Evolutionary conservation across 2,797 vertebrate genomes (phyloP).

Genomic region (Falco biarmicus): DNA sequence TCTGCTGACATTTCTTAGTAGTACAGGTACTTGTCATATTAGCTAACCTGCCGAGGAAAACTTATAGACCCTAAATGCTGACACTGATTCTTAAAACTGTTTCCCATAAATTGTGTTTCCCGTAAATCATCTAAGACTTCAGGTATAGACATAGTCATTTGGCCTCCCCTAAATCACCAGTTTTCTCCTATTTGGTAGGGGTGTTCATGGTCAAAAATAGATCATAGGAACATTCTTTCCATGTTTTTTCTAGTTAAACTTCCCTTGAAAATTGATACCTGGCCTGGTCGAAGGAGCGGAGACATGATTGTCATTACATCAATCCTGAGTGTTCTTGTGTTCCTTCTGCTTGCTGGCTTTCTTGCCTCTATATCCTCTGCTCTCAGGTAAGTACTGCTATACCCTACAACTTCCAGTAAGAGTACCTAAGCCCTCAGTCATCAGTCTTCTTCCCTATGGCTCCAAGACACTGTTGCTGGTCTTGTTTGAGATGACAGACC

Average conservation of each 20-base stretch:
- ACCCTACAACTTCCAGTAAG: background rate
- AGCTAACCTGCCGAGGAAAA: background rate
- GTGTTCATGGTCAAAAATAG: background rate
- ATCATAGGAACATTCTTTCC: background rate
- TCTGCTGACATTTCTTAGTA: background rate
- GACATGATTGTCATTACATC: constrained; percentile 76
- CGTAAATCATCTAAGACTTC: background rate
- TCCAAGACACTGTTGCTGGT: background rate
- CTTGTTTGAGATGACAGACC: background rate
- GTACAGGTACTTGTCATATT: background rate
- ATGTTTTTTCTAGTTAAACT: constrained; percentile 33
- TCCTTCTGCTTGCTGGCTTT: constrained; percentile 67
- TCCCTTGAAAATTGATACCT: constrained; percentile 51
- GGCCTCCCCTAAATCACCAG: background rate
- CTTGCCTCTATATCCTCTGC: constrained; percentile 14
- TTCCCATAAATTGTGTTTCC: background rate
- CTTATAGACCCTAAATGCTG: background rate
- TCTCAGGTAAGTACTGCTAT: constrained; percentile 58
- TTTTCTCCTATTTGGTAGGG: background rate
- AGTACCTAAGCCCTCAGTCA: background rate
- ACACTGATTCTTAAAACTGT: background rate
- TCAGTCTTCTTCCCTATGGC: background rate
- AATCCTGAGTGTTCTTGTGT: constrained; percentile 73
- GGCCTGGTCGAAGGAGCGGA: constrained; percentile 73
- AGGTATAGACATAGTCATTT: background rate